These are phyloP conservation scores for Heterochromis multidens DNA, from an alignment of 2,113 vertebrate species.

Conservation along the genomic window DNA sequence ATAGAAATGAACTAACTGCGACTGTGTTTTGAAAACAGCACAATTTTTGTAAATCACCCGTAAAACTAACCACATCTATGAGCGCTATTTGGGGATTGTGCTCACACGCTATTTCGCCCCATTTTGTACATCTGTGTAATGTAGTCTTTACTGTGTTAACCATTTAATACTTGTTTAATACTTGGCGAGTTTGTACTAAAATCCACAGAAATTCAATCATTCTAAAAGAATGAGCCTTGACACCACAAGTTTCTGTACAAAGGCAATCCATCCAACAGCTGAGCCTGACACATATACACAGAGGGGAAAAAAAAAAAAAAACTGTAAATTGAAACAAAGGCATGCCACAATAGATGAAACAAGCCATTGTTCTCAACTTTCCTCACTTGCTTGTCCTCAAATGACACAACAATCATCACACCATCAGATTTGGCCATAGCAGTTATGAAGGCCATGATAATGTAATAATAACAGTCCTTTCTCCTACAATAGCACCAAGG, in stretches of 20 bases:
- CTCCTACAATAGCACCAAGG: neutral
- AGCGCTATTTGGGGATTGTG: too few species aligned
- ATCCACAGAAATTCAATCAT: too few species aligned
- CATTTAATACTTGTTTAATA: too few species aligned
- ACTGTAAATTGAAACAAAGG: neutral
- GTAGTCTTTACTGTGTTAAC: too few species aligned
- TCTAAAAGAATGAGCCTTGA: neutral
- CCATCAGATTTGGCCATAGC: neutral
- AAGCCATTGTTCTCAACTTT: neutral
- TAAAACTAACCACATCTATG: too few species aligned
- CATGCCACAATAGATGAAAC: neutral
- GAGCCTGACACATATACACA: neutral
- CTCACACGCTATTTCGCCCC: too few species aligned
- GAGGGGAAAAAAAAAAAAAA: too few species aligned
- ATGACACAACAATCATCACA: neutral
- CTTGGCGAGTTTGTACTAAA: too few species aligned
- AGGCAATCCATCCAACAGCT: neutral
- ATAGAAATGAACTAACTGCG: too few species aligned
- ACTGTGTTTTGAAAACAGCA: too few species aligned
- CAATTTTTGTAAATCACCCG: too few species aligned
- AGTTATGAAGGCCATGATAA: neutral
- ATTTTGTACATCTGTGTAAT: too few species aligned
- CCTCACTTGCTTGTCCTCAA: neutral
- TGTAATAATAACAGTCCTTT: neutral
- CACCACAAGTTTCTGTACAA: neutral